Evolutionary conservation across 2,797 vertebrate genomes (phyloP), one percentile per base, ranked within the genome.

Genomic region (Tenualosa ilisha): DNA sequence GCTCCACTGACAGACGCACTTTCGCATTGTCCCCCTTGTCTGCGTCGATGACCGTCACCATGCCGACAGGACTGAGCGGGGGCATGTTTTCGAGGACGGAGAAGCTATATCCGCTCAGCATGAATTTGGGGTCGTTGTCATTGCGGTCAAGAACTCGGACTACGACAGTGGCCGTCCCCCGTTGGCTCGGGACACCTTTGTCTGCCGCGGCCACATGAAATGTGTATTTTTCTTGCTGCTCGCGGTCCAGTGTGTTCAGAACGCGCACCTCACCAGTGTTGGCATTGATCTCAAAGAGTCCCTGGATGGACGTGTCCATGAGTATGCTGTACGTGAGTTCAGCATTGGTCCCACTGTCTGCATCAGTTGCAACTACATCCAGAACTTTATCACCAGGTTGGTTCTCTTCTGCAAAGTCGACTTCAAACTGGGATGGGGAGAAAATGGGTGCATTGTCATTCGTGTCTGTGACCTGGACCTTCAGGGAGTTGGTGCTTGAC

Each of bases 111-210:
- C 97, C 96, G 0, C 94, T 98, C 61, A 99, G 92, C 97, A 97
- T 99, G 83, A 99, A 99, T 89, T 98, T 99, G 53, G 98, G 98
- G 90, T 99, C 97, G 0, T 99, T 99, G 95, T 99, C 98, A n/a
- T 99, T 99, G 88, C 97, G 96, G 91, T 99, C 98, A 86, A 98
- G 93, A 83, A 99, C 95, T 0, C 96, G 98, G 85, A 99, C 90
- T 31, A 97, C 95, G 83, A 99, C 96, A 0, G 97, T 98, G 0
- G 98, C 96, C 0, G 98, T 99, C 85, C 98, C 98, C 51, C 97
- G 97, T 89, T 97, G 95, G 91, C 97, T 97, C 15, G 98, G 98
- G 26, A 96, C 94, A 4, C 98, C 98, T 84, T 98, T 97, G 91
- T 99, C 98, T 0, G 96, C 94, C 0, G 98, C 98, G 0, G 97